Conservation (phyloP, 2,113 vertebrate species). For the Gallinago paraguaiae region DNA sequence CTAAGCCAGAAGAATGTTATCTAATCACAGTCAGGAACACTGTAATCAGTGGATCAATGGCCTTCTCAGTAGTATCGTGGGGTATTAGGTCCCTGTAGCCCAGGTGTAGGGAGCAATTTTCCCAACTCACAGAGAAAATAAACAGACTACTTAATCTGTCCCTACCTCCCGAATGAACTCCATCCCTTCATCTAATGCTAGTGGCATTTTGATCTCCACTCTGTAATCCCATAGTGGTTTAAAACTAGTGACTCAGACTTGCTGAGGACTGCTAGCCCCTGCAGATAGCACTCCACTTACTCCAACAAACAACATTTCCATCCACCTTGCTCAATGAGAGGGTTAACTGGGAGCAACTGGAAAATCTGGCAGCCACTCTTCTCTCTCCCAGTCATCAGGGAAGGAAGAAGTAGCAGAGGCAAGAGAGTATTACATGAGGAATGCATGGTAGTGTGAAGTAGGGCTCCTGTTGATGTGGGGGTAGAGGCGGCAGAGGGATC, state of each 20-base stretch:
- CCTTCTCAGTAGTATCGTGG: neutral
- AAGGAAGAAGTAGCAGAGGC: neutral
- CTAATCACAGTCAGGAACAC: neutral
- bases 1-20: neutral
- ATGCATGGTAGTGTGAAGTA: neutral
- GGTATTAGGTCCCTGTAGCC: neutral
- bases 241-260: neutral
- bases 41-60: neutral
- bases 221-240: neutral
- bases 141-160: neutral
- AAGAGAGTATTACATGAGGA: neutral
- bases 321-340: neutral
- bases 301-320: neutral
- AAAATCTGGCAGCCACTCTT: neutral
- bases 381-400: neutral
- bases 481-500: fast-evolving
- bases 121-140: neutral
- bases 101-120: neutral
- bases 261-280: neutral
- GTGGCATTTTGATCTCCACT: neutral
- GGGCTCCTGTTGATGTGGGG: neutral
- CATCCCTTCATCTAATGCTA: neutral
- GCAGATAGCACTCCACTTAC: fast-evolving
- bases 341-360: neutral
- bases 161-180: neutral